Conservation (phyloP, 2,888 invertebrate species). For the Xestia sexstrigata region DNA sequence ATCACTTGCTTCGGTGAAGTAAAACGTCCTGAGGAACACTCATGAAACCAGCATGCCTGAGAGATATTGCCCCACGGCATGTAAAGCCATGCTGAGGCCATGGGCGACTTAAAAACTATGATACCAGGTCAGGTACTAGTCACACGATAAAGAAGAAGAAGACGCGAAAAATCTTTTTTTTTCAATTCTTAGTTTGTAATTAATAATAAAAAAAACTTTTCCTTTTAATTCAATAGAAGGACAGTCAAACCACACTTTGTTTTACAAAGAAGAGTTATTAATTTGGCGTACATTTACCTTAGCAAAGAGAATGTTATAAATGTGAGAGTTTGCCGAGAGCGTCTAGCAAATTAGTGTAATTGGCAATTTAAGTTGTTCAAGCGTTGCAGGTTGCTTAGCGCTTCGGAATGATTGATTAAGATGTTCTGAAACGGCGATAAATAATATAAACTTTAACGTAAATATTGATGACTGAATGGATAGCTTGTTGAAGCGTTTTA, state of each 20-base stretch:
- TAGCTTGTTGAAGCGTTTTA: neutral
- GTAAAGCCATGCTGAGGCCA: too few species aligned
- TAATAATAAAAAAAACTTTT: neutral
- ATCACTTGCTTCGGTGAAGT: too few species aligned
- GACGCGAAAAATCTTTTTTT: neutral
- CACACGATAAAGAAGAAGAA: too few species aligned
- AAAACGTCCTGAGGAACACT: too few species aligned
- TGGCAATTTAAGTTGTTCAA: constrained; percentile 23
- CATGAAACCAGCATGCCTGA: too few species aligned
- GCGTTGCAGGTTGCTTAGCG: constrained; percentile 1
- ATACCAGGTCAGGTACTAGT: too few species aligned
- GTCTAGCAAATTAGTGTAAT: constrained; percentile 21
- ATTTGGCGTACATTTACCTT: constrained; percentile 4
- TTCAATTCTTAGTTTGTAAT: neutral
- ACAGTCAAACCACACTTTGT: neutral
- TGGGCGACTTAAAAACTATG: too few species aligned
- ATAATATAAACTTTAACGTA: constrained; percentile 27
- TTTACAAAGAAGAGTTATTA: constrained; percentile 5
- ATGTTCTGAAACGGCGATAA: neutral
- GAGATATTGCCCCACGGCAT: too few species aligned
- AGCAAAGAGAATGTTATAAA: constrained; percentile 8
- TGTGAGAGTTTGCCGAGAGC: constrained; percentile 5
- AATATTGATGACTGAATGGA: neutral
- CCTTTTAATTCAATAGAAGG: neutral
- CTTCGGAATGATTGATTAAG: constrained; percentile 25